Evolutionary conservation across 2,113 vertebrate species (phyloP).

Genomic region (Notiomystis cincta): DNA sequence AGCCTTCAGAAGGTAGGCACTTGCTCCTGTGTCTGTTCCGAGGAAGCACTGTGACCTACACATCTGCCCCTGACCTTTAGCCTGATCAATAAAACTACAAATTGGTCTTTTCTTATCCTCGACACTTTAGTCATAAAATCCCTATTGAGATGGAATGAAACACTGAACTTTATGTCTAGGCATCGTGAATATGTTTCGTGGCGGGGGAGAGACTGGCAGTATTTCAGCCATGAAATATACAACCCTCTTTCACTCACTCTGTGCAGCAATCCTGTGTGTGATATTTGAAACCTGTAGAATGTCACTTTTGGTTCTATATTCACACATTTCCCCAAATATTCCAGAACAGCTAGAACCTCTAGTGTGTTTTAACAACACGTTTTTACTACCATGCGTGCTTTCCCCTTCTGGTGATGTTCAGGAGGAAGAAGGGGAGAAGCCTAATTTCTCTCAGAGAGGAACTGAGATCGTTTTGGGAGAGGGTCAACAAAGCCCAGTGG

Average conservation of each 20-base stretch:
- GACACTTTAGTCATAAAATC: conserved; percentile 65
- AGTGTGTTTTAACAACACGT: neutral
- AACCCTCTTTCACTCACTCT: neutral
- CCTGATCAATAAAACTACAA: conserved; percentile 73
- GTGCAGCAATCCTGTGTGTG: conserved; percentile 12
- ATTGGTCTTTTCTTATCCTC: conserved; percentile 69
- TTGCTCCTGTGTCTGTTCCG: neutral
- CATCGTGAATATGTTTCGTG: conserved; percentile 53
- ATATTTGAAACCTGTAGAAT: conserved; percentile 15
- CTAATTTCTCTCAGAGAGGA: neutral
- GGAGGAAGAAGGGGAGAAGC: neutral
- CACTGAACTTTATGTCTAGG: conserved; percentile 66
- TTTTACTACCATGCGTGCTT: neutral
- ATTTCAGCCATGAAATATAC: conserved; percentile 57
- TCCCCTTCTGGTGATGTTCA: neutral
- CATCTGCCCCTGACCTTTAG: conserved; percentile 71
- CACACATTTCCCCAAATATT: conserved; percentile 6
- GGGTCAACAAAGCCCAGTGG: neutral
- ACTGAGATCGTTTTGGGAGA: rapidly evolving
- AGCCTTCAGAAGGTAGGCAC: neutral
- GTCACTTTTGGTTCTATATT: neutral
- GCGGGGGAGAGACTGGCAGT: conserved; percentile 29
- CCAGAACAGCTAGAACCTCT: neutral
- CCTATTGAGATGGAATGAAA: conserved; percentile 64
- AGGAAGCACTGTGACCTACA: conserved; percentile 63